Percentiles rank a stretch among this genome's conserved stretches.
Evolutionary conservation across 2,113 vertebrate genomes (phyloP).

Genomic region (Planiliza haematocheilus): DNA sequence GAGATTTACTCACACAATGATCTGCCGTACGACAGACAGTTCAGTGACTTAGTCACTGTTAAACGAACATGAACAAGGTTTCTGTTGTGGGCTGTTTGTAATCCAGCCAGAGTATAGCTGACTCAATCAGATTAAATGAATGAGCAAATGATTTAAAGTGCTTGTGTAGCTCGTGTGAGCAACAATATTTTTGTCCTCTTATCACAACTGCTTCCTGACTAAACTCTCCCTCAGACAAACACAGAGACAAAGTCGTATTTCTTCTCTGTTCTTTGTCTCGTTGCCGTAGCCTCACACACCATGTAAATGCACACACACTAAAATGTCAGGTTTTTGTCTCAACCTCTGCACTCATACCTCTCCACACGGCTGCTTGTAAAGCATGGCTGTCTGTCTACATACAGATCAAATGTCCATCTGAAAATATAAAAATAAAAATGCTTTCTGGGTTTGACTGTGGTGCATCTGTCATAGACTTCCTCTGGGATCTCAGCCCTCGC

Average conservation of each 20-base stretch:
- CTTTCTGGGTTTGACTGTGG: slow-evolving; percentile 10
- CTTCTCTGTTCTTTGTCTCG: background rate
- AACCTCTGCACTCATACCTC: background rate
- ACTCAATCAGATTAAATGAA: background rate
- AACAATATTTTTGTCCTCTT: background rate
- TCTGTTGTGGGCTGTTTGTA: background rate
- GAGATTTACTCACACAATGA: no score
- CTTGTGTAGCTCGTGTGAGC: background rate
- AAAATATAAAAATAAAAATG: slow-evolving; percentile 13
- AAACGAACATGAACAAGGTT: background rate
- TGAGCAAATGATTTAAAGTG: background rate
- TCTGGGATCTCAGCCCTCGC: background rate
- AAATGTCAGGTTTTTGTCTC: slow-evolving; percentile 3
- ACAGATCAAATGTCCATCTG: slow-evolving; percentile 33
- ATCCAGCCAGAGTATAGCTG: background rate
- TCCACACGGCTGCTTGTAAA: slow-evolving; percentile 17
- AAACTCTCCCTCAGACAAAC: background rate
- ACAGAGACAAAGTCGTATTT: slow-evolving; percentile 2
- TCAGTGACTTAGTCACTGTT: slow-evolving; percentile 5
- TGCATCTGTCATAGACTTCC: background rate
- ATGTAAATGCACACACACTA: background rate
- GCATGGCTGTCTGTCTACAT: slow-evolving; percentile 8
- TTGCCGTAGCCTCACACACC: no score
- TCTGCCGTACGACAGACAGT: no score
- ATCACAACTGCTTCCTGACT: background rate